A percentile compares a stretch with the other conserved stretches of the same genome.
Evolutionary conservation across 2,113 vertebrate genomes (phyloP).

Genomic region (Typhlomys cinereus): DNA sequence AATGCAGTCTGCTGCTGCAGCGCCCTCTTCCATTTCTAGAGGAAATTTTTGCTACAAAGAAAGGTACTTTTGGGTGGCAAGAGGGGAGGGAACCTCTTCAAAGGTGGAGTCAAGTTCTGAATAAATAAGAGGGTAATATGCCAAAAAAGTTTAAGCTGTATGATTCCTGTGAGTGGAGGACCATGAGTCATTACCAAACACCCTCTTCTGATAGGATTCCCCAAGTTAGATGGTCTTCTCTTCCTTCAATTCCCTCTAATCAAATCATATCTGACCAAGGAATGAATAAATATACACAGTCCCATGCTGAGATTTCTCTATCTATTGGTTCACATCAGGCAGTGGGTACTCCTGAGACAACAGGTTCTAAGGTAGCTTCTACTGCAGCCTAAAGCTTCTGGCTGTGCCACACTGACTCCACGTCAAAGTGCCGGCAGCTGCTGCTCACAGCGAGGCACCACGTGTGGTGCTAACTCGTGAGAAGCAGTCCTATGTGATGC

Average conservation of each 20-base stretch:
- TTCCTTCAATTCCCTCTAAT: not conserved
- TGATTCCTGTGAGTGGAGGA: not conserved
- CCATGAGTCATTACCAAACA: not conserved
- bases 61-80: not conserved
- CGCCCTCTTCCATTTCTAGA: not conserved
- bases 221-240: not conserved
- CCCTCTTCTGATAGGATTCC: not conserved
- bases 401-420: too few relatives aligned
- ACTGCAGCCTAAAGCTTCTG: not conserved
- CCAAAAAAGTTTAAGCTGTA: not conserved
- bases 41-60: slow-evolving; percentile 33
- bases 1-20: not conserved
- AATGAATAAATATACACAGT: not conserved
- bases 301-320: not conserved
- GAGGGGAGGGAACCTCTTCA: not conserved
- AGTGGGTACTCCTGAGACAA: not conserved
- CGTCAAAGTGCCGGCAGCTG: not conserved
- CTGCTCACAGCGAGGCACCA: not conserved
- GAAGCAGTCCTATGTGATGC: not conserved
- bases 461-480: not conserved
- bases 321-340: not conserved
- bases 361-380: not conserved
- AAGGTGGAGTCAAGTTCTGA: not conserved
- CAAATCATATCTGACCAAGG: not conserved
- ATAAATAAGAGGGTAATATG: not conserved